phyloP scores from a whole-genome alignment of 1,140 invertebrate genomes.

The Anthonomus grandis region DNA sequence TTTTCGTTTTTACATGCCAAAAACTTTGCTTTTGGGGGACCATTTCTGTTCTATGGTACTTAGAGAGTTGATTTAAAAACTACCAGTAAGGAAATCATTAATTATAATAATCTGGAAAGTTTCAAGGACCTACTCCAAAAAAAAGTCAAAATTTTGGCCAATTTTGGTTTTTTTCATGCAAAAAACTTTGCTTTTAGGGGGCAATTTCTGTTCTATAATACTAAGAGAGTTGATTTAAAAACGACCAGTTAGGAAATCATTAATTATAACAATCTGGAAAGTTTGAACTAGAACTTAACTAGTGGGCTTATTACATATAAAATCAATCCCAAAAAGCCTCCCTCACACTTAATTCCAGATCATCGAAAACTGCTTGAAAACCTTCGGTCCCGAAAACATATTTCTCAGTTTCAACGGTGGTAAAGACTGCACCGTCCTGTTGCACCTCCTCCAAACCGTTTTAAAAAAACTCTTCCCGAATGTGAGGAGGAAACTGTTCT shows the following conservation, averaged over 20 bases:
- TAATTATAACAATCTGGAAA: not conserved
- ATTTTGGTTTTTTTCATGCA: not conserved
- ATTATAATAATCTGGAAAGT: not conserved
- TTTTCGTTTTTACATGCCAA: too few relatives aligned
- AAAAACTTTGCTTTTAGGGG: not conserved
- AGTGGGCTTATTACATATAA: not conserved
- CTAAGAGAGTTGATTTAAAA: not conserved
- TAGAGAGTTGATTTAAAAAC: not conserved
- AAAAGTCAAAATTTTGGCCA: not conserved
- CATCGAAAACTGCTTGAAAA: conserved; percentile 48
- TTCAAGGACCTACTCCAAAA: not conserved
- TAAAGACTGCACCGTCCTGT: conserved; percentile 91
- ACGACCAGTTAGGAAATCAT: not conserved
- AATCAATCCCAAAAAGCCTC: not conserved
- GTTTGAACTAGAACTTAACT: not conserved
- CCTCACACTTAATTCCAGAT: not conserved
- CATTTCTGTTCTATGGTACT: not conserved
- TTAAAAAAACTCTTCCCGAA: conserved; percentile 54
- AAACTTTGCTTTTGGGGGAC: too few relatives aligned
- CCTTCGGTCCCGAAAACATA: conserved; percentile 66
- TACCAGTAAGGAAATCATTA: not conserved
- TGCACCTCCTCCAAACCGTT: conserved; percentile 72
- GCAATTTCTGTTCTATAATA: not conserved
- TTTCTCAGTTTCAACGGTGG: conserved; percentile 95
- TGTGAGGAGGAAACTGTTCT: conserved; percentile 45